These are phyloP conservation scores for Amazona ochrocephala DNA, from an alignment of 2,797 vertebrate species.

Conservation along the genomic window DNA sequence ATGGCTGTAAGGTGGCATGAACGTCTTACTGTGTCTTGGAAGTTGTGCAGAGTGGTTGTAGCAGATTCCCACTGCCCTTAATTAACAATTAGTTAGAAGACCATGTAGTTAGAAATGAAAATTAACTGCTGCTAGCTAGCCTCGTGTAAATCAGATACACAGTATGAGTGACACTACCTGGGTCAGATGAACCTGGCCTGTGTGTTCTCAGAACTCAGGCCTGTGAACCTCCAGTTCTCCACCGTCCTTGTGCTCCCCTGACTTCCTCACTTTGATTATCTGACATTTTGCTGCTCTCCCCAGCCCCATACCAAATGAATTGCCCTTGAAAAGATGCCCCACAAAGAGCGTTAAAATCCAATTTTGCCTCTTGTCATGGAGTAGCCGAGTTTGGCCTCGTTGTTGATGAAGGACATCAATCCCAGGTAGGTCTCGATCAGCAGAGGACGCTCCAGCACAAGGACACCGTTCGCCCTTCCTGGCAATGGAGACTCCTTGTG, in stretches of 20 bases:
- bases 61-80: not conserved
- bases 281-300: not conserved
- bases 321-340: not conserved
- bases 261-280: not conserved
- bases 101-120: not conserved
- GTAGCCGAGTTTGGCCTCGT: conserved; percentile 95
- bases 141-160: not conserved
- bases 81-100: not conserved
- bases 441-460: conserved; percentile 91
- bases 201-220: not conserved
- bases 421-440: conserved; percentile 97
- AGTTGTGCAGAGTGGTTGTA: not conserved
- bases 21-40: rapidly evolving
- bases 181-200: not conserved
- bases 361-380: conserved; percentile 96
- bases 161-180: not conserved
- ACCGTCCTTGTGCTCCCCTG: not conserved
- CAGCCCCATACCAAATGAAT: not conserved
- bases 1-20: not conserved
- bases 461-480: conserved; percentile 82
- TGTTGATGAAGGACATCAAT: conserved; percentile 97
- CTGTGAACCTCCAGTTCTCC: not conserved
- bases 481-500: conserved; percentile 87
- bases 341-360: conserved; percentile 83
- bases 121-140: not conserved